Evolutionary conservation across 2,113 vertebrate genomes (phyloP).

Genomic region (Atherinomorus stipes): DNA sequence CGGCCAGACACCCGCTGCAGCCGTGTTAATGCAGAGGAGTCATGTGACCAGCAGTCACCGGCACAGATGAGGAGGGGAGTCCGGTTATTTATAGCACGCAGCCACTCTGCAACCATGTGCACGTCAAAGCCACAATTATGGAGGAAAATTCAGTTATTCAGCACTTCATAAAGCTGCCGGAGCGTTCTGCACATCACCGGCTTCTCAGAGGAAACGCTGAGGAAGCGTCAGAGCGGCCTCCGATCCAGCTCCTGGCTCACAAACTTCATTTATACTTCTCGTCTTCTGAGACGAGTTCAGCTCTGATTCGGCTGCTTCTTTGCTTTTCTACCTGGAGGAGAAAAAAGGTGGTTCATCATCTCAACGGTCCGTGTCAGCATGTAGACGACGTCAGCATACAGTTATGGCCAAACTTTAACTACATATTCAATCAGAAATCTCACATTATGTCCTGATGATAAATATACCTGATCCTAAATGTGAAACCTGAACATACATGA

Average conservation of each 20-base stretch:
- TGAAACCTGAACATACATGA: too few relatives aligned
- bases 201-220: neutral
- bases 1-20: conserved; percentile 19
- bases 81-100: conserved; percentile 57
- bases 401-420: too few relatives aligned
- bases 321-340: neutral
- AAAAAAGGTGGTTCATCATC: conserved; percentile 25
- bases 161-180: neutral
- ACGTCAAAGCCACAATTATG: neutral
- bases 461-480: too few relatives aligned
- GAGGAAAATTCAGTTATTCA: conserved; percentile 2
- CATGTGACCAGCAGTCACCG: conserved; percentile 26
- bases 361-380: conserved; percentile 17
- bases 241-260: too few relatives aligned
- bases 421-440: too few relatives aligned
- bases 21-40: conserved; percentile 19
- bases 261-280: too few relatives aligned
- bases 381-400: neutral
- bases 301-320: conserved; percentile 13
- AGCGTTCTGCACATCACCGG: neutral
- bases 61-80: conserved; percentile 54
- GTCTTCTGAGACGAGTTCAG: neutral
- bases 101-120: too few relatives aligned
- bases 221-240: too few relatives aligned
- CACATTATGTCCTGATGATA: too few relatives aligned